phyloP scores from a whole-genome alignment of 2,113 vertebrate genomes.

The Paradoxurus hermaphroditus region DNA sequence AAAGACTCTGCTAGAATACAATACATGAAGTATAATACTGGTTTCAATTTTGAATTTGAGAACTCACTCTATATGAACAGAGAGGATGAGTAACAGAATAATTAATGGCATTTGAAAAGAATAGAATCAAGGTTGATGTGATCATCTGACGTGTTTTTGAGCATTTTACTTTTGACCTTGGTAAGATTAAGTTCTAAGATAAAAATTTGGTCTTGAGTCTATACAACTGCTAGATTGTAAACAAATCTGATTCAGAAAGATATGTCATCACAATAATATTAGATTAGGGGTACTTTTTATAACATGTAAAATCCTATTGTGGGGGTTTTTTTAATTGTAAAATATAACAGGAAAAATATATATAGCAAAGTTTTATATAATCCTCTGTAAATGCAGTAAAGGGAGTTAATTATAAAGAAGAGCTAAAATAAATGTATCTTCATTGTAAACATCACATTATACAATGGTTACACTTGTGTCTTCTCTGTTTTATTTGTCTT shows the following conservation, averaged over 20 bases:
- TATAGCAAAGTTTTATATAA: not conserved
- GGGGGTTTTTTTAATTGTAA: not conserved
- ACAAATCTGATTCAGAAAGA: slow-evolving; percentile 29
- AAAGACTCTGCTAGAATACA: not conserved
- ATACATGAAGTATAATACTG: not conserved
- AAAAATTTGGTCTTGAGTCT: not conserved
- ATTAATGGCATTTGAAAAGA: not conserved
- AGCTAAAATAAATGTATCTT: not conserved
- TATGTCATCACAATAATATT: slow-evolving; percentile 1
- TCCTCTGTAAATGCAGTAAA: not conserved
- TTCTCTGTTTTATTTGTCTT: not conserved
- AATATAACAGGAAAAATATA: not conserved
- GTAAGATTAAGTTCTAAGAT: not conserved
- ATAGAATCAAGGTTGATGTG: not conserved
- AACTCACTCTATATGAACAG: not conserved
- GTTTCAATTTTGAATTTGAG: not conserved
- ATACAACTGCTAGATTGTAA: not conserved
- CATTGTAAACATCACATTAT: not conserved
- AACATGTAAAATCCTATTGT: not conserved
- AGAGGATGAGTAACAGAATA: not conserved
- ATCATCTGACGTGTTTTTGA: not conserved
- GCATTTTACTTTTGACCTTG: not conserved
- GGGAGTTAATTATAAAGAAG: not conserved
- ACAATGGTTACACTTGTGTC: not conserved
- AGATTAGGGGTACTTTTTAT: not conserved